Percentiles rank a stretch among this genome's conserved stretches.
Evolutionary conservation across 2,113 vertebrate genomes (phyloP).

Genomic region (Mesembrinibis cayennensis): DNA sequence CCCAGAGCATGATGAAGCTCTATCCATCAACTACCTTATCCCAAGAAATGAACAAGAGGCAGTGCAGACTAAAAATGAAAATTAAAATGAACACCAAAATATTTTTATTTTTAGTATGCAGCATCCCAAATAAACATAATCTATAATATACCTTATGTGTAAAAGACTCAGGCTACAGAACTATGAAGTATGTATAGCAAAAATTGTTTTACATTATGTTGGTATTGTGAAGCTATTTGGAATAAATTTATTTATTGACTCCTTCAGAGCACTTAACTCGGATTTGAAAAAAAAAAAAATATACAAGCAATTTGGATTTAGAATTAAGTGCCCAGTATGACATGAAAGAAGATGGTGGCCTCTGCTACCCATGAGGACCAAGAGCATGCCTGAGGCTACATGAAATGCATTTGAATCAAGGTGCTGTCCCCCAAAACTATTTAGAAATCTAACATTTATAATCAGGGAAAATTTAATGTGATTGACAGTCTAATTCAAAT

Average conservation of each 20-base stretch:
- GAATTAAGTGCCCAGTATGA: background rate
- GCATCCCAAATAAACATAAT: background rate
- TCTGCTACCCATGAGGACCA: background rate
- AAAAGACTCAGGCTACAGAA: background rate
- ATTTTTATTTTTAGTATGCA: background rate
- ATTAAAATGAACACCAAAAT: background rate
- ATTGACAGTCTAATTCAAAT: background rate
- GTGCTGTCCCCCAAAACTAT: background rate
- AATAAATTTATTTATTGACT: background rate
- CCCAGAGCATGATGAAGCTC: background rate
- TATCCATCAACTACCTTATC: background rate
- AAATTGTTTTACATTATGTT: background rate
- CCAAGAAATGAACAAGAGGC: background rate
- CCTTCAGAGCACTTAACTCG: background rate
- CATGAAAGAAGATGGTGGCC: background rate
- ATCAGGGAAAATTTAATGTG: background rate
- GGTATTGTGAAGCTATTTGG: background rate
- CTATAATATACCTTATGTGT: background rate
- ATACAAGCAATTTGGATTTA: background rate
- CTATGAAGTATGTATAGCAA: background rate
- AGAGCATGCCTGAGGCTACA: background rate
- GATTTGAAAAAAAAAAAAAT: background rate
- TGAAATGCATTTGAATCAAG: background rate
- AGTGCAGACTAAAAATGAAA: background rate
- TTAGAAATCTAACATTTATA: background rate